Percentiles rank a stretch among this genome's conserved stretches.
Evolutionary conservation across 2,113 vertebrate species (phyloP).

Genomic region (Dromiciops gliroides): DNA sequence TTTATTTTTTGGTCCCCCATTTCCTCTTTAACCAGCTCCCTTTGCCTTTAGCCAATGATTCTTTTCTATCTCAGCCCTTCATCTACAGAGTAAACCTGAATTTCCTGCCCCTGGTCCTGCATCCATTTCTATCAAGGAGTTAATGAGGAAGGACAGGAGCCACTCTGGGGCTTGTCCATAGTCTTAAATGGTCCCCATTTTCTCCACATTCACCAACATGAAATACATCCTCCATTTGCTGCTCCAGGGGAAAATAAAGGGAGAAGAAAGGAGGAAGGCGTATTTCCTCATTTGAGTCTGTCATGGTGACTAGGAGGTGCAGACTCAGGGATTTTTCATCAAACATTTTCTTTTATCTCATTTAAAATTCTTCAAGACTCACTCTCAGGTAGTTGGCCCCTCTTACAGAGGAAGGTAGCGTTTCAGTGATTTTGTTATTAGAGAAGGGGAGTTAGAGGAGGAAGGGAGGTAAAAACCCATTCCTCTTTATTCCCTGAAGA

Average conservation of each 20-base stretch:
- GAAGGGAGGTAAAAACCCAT: not conserved
- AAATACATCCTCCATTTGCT: not conserved
- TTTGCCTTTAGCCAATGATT: slow-evolving; percentile 61
- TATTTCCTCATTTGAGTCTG: slow-evolving; percentile 66
- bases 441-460: not conserved
- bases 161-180: slow-evolving; percentile 39
- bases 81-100: slow-evolving; percentile 71
- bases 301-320: slow-evolving; percentile 41
- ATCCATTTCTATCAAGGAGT: slow-evolving; percentile 75
- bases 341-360: slow-evolving; percentile 36
- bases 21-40: slow-evolving; percentile 20
- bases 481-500: not conserved
- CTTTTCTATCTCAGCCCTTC: slow-evolving; percentile 70
- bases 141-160: slow-evolving; percentile 73
- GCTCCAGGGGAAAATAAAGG: slow-evolving; percentile 44
- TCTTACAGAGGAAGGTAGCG: not conserved
- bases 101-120: slow-evolving; percentile 60
- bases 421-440: not conserved
- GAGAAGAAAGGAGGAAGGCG: slow-evolving; percentile 55
- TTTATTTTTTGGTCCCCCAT: not conserved
- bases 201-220: slow-evolving; percentile 35
- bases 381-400: not conserved
- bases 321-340: slow-evolving; percentile 51
- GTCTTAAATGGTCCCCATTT: slow-evolving; percentile 53
- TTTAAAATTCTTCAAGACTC: slow-evolving; percentile 19